Evolutionary conservation across 2,797 vertebrate genomes (phyloP), one percentile per base, ranked within the genome.

Genomic region (Sebastes hopkinsi): DNA sequence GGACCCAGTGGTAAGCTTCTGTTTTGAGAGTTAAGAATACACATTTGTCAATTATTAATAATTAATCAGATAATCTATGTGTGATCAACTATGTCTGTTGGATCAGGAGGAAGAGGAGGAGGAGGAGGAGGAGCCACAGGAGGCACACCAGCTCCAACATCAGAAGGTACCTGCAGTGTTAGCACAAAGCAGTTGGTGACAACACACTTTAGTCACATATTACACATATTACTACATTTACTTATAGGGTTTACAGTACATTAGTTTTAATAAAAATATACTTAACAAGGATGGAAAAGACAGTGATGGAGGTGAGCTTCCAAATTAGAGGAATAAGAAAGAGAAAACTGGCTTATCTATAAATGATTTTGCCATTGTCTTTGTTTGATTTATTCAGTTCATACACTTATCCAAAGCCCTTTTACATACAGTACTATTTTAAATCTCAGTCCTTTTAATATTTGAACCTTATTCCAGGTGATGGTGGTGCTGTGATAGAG

Each of bases 401-500:
- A 72, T 1, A 46, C 5, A 67, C 12, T 5, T 46, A 34, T 30
- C 61, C 34, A 67, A 30, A 60, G 16, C 29, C 8, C 59, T 1
- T 64, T 13, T n/a, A 42, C 38, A 46, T 46, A 18, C 42, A 46
- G 6, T 38, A 46, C 29, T 25, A 36, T 55, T 75, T 58, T 29
- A 5, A 81, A 38, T 80, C 6, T 65, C 7, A 61, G 42, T 14
- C 10, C 7, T 68, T 74, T 55, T 30, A 70, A 68, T 66, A 67
- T 58, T 60, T 72, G 66, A 36, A 42, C 61, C 46, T 83, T 62
- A 71, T 82, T 88, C 29, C 83, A 94, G 94, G 92, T 86, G 95
- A 95, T 75, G 81, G 74, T 46, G 88, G 72, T 71, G 42, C 79
- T 61, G 87, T 92, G 69, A 84, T 94, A 72, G 95, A 96, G 50